phyloP scores from a whole-genome alignment of 2,888 invertebrate species.

The Alentia gelatinosa region DNA sequence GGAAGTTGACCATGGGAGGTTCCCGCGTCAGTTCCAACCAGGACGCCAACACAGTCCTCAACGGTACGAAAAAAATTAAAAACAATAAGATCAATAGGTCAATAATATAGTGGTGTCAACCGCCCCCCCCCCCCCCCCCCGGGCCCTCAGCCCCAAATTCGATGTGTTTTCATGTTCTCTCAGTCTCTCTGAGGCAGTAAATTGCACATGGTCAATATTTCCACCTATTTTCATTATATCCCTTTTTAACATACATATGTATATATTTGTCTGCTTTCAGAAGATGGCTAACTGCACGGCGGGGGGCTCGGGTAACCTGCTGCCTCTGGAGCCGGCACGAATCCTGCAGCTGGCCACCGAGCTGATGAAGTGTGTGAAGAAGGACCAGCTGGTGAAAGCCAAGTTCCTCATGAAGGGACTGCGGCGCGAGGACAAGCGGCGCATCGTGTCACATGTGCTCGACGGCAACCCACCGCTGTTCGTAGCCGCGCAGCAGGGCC shows the following conservation, averaged over 20 bases:
- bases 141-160: no score
- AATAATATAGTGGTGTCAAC: no score
- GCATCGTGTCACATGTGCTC: constrained; percentile 61
- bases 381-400: constrained; percentile 61
- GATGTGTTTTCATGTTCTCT: neutral
- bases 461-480: constrained; percentile 73
- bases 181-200: neutral
- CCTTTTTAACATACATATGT: neutral
- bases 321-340: constrained; percentile 45
- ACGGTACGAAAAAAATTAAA: no score
- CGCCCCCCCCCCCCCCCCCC: no score
- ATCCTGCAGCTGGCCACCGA: constrained; percentile 49
- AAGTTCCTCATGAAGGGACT: constrained; percentile 60
- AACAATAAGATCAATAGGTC: no score
- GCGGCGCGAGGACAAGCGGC: constrained; percentile 49
- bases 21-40: no score
- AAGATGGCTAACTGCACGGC: constrained; percentile 52
- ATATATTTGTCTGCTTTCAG: neutral
- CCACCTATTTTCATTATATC: neutral
- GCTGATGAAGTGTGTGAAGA: constrained; percentile 58
- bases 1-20: no score
- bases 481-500: constrained; percentile 70
- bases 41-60: no score
- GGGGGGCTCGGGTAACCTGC: constrained; percentile 37
- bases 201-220: neutral